Base-by-base conservation (phyloP, 2,797 vertebrate species). In the Pipistrellus pygmaeus region DNA sequence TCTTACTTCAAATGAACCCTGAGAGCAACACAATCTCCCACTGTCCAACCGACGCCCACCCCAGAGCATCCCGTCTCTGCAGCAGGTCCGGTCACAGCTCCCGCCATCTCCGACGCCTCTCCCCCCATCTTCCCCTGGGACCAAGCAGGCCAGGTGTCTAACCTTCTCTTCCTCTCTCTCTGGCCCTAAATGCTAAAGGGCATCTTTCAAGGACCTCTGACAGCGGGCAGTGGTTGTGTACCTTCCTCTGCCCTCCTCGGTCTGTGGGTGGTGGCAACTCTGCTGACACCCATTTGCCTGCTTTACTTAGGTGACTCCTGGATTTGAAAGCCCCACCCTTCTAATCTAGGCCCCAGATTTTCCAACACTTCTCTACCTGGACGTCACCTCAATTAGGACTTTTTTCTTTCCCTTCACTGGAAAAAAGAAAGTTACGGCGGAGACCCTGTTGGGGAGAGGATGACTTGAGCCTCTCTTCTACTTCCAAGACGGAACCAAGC, bases 81-180 rank as follows among this genome's bases (percentile, higher is more conserved):
- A 14, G 38, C 25, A 0, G 2, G 9, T 17, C 20, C 27, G 11
- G 14, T 32, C 10, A 25, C 48, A 76, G 30, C 55, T 44, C 23
- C 17, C 11, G 3, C 20, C 3, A 35, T 10, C 20, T 9, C 48
- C 2, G 8, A 55, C 8, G 1, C 21, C 8, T 8, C 53, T 8
- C 8, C 21, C 53, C 53, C 3, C 3, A 20, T 21, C 21, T 23
- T 23, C 21, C 53, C 80, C 0, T 51, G 1, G 32, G 60, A n/a
- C 55, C 1, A 27, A 7, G 25, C 3, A 2, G 27, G 18, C 38
- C 4, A n/a, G 69, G 44, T 8, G 0, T 48, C 20, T 6, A 3
- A 10, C 17, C 13, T 3, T 23, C 25, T 38, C n/a, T 11, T 14
- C 20, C 87, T 71, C 35, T 55, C 20, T 73, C 53, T 55, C 53